Conservation (phyloP, 2,113 vertebrate species). For the Chiloscyllium plagiosum region DNA sequence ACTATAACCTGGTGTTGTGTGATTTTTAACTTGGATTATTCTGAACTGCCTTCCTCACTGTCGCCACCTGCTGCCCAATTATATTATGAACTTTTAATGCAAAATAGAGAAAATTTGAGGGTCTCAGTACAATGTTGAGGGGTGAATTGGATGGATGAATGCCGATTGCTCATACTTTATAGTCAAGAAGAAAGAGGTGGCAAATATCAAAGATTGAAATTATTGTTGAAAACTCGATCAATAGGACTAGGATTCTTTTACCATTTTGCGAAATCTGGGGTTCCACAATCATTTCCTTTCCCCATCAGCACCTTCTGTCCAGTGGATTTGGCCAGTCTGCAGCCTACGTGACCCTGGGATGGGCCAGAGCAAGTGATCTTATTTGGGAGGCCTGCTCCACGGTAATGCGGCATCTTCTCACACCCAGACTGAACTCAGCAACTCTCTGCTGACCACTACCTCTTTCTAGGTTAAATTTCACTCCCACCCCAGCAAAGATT, state of each 20-base stretch:
- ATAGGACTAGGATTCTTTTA: not conserved
- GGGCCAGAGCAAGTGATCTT: not conserved
- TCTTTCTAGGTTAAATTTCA: not conserved
- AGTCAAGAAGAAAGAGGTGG: not conserved
- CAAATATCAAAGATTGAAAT: not conserved
- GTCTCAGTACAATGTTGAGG: not conserved
- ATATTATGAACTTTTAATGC: too few relatives aligned
- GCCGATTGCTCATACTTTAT: too few relatives aligned
- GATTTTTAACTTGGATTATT: too few relatives aligned
- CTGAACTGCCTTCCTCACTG: too few relatives aligned
- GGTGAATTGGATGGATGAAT: not conserved
- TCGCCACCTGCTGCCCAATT: too few relatives aligned
- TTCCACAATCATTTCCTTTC: not conserved
- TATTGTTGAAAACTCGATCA: not conserved
- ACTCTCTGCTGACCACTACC: not conserved
- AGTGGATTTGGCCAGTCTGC: not conserved
- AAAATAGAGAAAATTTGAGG: not conserved
- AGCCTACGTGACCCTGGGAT: not conserved
- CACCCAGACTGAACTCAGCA: too few relatives aligned
- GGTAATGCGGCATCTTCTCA: not conserved
- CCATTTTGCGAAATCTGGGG: not conserved
- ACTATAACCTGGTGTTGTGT: too few relatives aligned
- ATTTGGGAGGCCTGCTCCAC: not conserved
- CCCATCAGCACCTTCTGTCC: not conserved
- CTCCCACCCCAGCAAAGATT: not conserved